These are phyloP conservation scores for Bergia sp. DNA, from an alignment of 92 coral and sea anemone genomes.

Conservation along the genomic window DNA sequence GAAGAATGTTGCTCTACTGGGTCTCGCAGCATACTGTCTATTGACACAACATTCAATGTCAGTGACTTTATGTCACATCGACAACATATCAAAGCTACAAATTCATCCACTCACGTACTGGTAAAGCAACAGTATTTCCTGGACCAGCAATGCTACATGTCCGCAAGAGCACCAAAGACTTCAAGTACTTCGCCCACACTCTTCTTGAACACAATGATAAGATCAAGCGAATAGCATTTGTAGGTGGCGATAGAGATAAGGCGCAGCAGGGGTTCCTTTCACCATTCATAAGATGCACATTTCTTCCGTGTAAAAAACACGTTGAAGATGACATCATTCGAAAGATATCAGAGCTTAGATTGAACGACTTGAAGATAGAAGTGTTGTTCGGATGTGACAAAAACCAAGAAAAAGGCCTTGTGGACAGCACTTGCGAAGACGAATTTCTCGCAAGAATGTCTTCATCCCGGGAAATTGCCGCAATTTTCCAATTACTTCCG, in stretches of 20 bases:
- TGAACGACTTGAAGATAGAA: conserved; percentile 34
- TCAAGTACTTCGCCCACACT: conserved; percentile 56
- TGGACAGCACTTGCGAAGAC: too few relatives aligned
- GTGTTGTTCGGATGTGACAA: background rate
- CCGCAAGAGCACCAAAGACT: background rate
- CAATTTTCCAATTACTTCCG: too few relatives aligned
- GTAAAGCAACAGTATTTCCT: conserved; percentile 47
- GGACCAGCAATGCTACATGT: conserved; percentile 59
- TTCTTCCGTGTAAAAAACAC: conserved; percentile 61
- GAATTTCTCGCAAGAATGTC: too few relatives aligned
- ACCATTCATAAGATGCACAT: conserved; percentile 52
- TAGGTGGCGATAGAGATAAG: conserved; percentile 64
- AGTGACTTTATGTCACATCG: background rate
- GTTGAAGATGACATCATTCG: conserved; percentile 54
- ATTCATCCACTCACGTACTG: conserved; percentile 31
- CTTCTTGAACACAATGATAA: conserved; percentile 51
- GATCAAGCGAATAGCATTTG: conserved; percentile 46
- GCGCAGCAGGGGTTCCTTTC: conserved; percentile 39
- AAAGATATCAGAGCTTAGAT: conserved; percentile 48
- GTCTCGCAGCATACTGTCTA: too few relatives aligned
- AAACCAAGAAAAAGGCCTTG: too few relatives aligned
- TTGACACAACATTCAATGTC: too few relatives aligned
- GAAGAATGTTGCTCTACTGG: too few relatives aligned
- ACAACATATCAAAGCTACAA: conserved; percentile 40
- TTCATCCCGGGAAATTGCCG: too few relatives aligned